Evolutionary conservation across 2,888 invertebrate species (phyloP).

Genomic region (Melanophora roralis): DNA sequence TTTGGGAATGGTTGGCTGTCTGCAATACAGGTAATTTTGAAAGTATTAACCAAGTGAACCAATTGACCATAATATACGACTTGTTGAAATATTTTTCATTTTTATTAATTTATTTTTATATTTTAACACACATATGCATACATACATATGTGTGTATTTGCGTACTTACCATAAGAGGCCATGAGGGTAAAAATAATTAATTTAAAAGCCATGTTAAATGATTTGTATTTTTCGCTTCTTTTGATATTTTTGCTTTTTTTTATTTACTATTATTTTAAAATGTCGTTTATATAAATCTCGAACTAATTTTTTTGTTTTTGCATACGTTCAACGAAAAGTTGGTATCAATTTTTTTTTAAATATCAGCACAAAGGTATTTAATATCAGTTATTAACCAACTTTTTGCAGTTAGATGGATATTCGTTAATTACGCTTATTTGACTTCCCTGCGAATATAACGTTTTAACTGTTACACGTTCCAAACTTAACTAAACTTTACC

Average conservation of each 20-base stretch:
- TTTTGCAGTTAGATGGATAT: too few relatives aligned
- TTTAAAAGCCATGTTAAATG: constrained; percentile 33
- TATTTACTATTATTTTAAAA: too few relatives aligned
- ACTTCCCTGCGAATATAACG: constrained; percentile 67
- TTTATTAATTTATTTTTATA: neutral
- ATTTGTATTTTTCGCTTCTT: neutral
- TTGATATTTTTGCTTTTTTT: neutral
- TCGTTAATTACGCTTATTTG: constrained; percentile 22
- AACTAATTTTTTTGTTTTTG: constrained; percentile 24
- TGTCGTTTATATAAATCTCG: neutral
- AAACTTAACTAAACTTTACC: constrained; percentile 73
- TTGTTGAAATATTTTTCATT: neutral
- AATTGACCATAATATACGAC: constrained; percentile 50
- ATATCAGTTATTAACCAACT: too few relatives aligned
- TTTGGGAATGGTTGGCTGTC: constrained; percentile 22
- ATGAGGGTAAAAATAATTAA: constrained; percentile 51
- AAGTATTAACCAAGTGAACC: constrained; percentile 55
- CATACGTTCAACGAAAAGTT: constrained; percentile 49
- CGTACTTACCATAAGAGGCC: constrained; percentile 53
- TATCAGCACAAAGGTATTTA: too few relatives aligned
- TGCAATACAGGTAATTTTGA: constrained; percentile 50
- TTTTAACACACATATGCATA: neutral
- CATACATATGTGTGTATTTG: neutral
- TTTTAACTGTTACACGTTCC: constrained; percentile 67
- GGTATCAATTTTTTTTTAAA: constrained; percentile 10